Evolutionary conservation across 1,140 invertebrate genomes (phyloP).

Genomic region (Paralvinella palmiformis): DNA sequence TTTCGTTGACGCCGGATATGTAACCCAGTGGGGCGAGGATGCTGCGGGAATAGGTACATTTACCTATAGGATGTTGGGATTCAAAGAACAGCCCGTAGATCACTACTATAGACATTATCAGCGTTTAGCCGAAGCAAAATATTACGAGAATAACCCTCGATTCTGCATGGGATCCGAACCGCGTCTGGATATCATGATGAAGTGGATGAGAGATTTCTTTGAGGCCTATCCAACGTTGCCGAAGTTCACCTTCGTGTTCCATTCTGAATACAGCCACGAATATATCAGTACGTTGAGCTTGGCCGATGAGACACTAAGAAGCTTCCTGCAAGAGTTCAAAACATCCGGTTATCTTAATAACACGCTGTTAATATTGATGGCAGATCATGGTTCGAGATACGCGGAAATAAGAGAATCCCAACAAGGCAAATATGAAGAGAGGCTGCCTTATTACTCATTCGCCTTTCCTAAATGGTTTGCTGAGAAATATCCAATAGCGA

Average conservation of each 20-base stretch:
- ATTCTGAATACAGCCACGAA: slow-evolving; percentile 26
- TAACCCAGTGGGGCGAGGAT: slow-evolving; percentile 73
- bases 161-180: slow-evolving; percentile 71
- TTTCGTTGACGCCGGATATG: slow-evolving; percentile 56
- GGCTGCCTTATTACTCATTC: slow-evolving; percentile 78
- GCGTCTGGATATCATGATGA: slow-evolving; percentile 65
- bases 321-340: slow-evolving; percentile 24
- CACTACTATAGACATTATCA: slow-evolving; percentile 82
- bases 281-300: slow-evolving; percentile 41
- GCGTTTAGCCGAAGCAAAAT: slow-evolving; percentile 37
- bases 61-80: slow-evolving; percentile 79
- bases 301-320: slow-evolving; percentile 24
- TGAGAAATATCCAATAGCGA: slow-evolving; percentile 54
- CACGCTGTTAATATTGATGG: slow-evolving; percentile 31
- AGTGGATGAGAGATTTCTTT: slow-evolving; percentile 60
- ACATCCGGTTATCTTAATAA: slow-evolving; percentile 25
- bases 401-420: slow-evolving; percentile 68
- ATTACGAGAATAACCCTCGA: slow-evolving; percentile 30
- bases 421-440: slow-evolving; percentile 76
- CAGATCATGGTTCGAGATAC: slow-evolving; percentile 54
- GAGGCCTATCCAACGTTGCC: slow-evolving; percentile 11
- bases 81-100: slow-evolving; percentile 74
- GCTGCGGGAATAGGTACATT: slow-evolving; percentile 77
- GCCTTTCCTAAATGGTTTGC: slow-evolving; percentile 70
- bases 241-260: slow-evolving; percentile 18